Percentiles rank a stretch among this genome's conserved stretches.
These are phyloP conservation scores for Catalaphyllia jardinei DNA, from an alignment of 64 coral and sea anemone species.

Conservation along the genomic window DNA sequence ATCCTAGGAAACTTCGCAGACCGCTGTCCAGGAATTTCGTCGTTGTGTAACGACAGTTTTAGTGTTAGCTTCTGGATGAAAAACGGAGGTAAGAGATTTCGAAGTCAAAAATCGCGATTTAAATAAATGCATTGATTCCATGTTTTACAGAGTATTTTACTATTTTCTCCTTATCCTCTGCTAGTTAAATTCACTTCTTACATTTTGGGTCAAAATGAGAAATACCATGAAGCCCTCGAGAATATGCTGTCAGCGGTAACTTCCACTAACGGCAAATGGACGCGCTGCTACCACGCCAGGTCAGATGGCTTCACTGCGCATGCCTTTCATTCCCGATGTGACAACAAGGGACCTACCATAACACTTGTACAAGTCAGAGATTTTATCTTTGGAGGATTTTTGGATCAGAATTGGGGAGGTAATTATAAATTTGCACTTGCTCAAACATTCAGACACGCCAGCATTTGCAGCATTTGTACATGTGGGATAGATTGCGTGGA, in stretches of 20 bases:
- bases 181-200: conserved; percentile 33
- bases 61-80: conserved; percentile 54
- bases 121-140: no score
- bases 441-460: no score
- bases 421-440: background rate
- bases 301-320: conserved; percentile 21
- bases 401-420: conserved; percentile 42
- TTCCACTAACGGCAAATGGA: conserved; percentile 37
- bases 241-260: conserved; percentile 13
- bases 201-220: conserved; percentile 43
- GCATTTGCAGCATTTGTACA: no score
- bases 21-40: conserved; percentile 6
- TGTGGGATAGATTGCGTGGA: no score
- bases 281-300: conserved; percentile 43
- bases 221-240: conserved; percentile 45
- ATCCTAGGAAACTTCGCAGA: background rate
- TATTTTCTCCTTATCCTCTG: background rate
- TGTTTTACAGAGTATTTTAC: no score
- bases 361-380: conserved; percentile 42
- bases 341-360: conserved; percentile 37
- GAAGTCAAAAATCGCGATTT: no score
- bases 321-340: conserved; percentile 32
- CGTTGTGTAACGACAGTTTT: conserved; percentile 15
- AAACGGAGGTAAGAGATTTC: conserved; percentile 35
- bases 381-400: conserved; percentile 57